Base-by-base conservation (phyloP, 2,797 vertebrate genomes). In the Neopelma chrysocephalum region DNA sequence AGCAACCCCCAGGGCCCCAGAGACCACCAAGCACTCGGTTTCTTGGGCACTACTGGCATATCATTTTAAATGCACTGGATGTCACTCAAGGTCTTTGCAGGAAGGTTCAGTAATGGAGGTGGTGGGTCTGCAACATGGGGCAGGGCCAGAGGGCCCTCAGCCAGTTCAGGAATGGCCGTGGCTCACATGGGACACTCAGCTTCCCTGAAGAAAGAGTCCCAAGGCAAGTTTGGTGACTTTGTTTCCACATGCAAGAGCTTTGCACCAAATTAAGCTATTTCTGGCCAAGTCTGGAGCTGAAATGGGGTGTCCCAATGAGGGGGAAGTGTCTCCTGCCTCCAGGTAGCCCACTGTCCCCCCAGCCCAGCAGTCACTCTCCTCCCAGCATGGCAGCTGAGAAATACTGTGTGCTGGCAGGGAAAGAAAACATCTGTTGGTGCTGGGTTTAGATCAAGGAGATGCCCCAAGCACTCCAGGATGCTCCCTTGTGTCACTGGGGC, bases 101-200 rank as follows among this genome's bases (percentile, higher is more conserved):
- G n/a, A 25, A 58, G 5, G 31, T 34, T 61, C 21, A 3, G 18
- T 13, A 31, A 47, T 27, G 42, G 27, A 75, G 5, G 27, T 34
- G 26, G 9, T 50, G 71, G 34, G 15, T 23, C 36, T 76, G 64
- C 26, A 64, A 23, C 5, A 8, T 0, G 1, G 14, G 27, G 21
- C 12, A 34, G 42, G 22, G 42, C 12, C 57, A 25, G 42, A 84
- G 31, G 4, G 7, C 18, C 26, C 26, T 65, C 25, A 6, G 25
- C 12, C 65, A n/a, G 15, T 38, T 57, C 29, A 11, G 21, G 8
- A 79, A 80, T 56, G 45, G 26, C 31, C 5, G 1, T 22, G 40
- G 23, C 26, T 90, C 29, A 68, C 1, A 34, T 1, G 0, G 48
- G 45, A 26, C 6, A 3, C 1, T 27, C 2, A 0, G 0, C 12